Percentiles rank a stretch among this genome's conserved stretches.
Evolutionary conservation across 2,797 vertebrate genomes (phyloP).

Genomic region (Cirrhinus molitorella): DNA sequence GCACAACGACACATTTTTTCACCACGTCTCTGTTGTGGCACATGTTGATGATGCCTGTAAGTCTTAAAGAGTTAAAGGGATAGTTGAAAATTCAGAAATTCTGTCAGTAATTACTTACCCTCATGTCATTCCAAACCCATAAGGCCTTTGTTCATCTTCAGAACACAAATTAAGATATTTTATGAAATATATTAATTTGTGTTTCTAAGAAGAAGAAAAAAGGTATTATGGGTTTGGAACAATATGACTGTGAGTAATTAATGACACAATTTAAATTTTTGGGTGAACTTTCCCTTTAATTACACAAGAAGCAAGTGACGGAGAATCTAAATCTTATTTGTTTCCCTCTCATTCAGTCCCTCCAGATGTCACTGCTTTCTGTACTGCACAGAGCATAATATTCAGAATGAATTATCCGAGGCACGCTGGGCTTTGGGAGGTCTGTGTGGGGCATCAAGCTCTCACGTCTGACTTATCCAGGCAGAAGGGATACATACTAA

Average conservation of each 20-base stretch:
- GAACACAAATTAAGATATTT: too few species aligned
- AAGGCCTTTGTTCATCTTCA: too few species aligned
- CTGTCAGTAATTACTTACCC: too few species aligned
- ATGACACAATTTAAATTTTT: too few species aligned
- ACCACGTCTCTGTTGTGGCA: slow-evolving; percentile 69
- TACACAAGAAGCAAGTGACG: background rate
- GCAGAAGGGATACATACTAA: slow-evolving; percentile 71
- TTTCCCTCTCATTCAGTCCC: slow-evolving; percentile 52
- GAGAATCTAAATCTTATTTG: background rate
- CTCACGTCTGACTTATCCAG: slow-evolving; percentile 67
- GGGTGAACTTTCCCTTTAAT: background rate
- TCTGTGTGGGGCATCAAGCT: slow-evolving; percentile 71
- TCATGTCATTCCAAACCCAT: too few species aligned
- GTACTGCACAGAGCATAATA: slow-evolving; percentile 62
- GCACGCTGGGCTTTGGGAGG: slow-evolving; percentile 72
- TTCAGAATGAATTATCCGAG: slow-evolving; percentile 58
- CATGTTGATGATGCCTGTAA: slow-evolving; percentile 75
- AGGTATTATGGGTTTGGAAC: too few species aligned
- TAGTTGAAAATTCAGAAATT: too few species aligned
- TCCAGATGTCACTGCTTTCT: slow-evolving; percentile 69
- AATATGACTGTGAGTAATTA: too few species aligned
- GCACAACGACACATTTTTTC: slow-evolving; percentile 69
- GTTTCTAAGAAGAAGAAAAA: too few species aligned
- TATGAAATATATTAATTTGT: too few species aligned
- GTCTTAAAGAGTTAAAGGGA: slow-evolving; percentile 49